A percentile compares a stretch with the other conserved stretches of the same genome.
Evolutionary conservation across 53 echinoderm and acorn worm genomes (phyloP).

Genomic region (Paracentrotus lividus): DNA sequence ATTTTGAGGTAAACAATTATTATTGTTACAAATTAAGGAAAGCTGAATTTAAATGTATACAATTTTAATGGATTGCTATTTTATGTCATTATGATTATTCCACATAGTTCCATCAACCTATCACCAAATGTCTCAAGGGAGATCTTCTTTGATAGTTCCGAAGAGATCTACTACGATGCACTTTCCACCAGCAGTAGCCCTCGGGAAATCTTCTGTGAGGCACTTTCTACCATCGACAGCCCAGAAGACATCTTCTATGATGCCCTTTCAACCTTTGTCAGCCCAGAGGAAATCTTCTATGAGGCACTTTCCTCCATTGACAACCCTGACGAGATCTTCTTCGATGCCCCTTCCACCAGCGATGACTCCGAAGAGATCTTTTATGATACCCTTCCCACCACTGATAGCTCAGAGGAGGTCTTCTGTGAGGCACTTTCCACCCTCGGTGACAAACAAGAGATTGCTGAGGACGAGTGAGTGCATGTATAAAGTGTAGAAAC

Average conservation of each 20-base stretch:
- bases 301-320: not conserved
- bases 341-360: not conserved
- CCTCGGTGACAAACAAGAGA: not conserved
- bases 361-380: not conserved
- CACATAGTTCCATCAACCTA: no score
- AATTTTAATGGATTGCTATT: no score
- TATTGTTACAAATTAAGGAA: no score
- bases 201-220: not conserved
- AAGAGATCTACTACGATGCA: conserved; percentile 14
- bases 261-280: not conserved
- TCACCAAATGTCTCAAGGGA: no score
- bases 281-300: conserved; percentile 14
- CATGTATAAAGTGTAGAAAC: no score
- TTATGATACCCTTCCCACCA: not conserved
- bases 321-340: not conserved
- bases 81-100: no score
- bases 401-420: not conserved
- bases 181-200: not conserved
- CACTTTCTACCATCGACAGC: not conserved
- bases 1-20: no score
- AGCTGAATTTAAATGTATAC: no score
- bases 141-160: no score
- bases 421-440: not conserved
- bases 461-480: not conserved
- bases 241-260: not conserved